Evolutionary conservation across 2,888 invertebrate species (phyloP).

Genomic region (Fragum sueziense): DNA sequence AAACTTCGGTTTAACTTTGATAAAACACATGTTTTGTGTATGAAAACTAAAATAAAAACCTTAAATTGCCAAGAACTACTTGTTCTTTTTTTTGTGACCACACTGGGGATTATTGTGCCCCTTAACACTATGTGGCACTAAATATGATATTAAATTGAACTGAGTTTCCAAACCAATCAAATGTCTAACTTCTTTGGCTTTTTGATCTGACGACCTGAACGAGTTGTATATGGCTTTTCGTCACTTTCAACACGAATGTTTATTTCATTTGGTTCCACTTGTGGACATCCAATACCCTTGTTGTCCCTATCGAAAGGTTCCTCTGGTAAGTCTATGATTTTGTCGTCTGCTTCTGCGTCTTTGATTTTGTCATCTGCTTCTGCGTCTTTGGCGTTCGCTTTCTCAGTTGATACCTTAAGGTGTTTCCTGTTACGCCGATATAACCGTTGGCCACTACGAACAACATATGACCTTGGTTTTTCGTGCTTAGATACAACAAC

Average conservation of each 20-base stretch:
- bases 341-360: neutral
- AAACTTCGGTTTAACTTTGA: no score
- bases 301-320: no score
- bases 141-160: neutral
- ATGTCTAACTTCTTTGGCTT: constrained; percentile 1
- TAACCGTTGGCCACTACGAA: constrained; percentile 24
- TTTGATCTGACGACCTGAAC: neutral
- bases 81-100: constrained; percentile 8
- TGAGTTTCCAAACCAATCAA: neutral
- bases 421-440: constrained; percentile 50
- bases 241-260: constrained; percentile 5
- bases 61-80: constrained; percentile 1
- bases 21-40: no score
- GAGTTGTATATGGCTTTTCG: neutral
- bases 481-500: constrained; percentile 33
- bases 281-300: no score
- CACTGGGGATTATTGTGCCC: constrained; percentile 27
- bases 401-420: constrained; percentile 16
- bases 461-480: constrained; percentile 53
- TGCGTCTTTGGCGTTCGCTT: neutral
- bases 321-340: no score
- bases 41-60: neutral
- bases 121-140: constrained; percentile 12
- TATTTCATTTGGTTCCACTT: no score
- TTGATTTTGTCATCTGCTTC: neutral